Base-by-base conservation (phyloP, 2,888 invertebrate genomes). In the Litoditis marina region DNA sequence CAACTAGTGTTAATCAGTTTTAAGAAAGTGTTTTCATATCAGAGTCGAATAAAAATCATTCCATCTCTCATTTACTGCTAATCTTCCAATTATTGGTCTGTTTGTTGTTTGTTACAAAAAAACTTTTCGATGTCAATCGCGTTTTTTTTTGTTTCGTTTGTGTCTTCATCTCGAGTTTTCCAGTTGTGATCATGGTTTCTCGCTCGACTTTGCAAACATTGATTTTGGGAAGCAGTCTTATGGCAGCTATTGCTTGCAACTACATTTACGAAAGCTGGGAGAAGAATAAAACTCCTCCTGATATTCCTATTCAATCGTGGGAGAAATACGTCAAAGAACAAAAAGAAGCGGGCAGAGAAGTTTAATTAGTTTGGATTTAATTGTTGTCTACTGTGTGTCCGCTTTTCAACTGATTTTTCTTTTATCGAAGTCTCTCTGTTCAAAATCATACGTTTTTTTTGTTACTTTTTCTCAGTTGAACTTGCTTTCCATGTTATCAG, bases 271-370 rank as follows among this genome's bases (percentile, higher is more conserved):
- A 72, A 22, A 68, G 63, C 39, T 70, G 53, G 51, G 52, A 74
- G 25, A 54, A 52, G 34, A 59, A 61, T 28, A 63, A 66, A 31
- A 70, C 73, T 22, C 52, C 69, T 1, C 68, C 66, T n/a, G 68
- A 69, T n/a, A 75, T 77, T 50, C 74, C 77, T 5, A 50, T 77
- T 46, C 77, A 77, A 47, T 59, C 74, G 8, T 77, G 77, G 77
- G 68, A 77, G 34, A 65, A 73, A 30, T 77, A 74, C 53, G 71
- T 72, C 19, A 66, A 65, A 42, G 47, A 60, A 54, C 71, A 70
- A 51, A 70, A 71, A 47, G 65, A 66, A 16, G 58, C 54, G n/a
- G 70, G 70, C 16, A 69, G 50, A 30, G 63, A 58, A 32, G 34
- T 53, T 36, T 63, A 44, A 46, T 30, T 28, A 19, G 47, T 47